phyloP scores from a whole-genome alignment of 2,797 vertebrate genomes.

The Dromococcyx pavoninus region DNA sequence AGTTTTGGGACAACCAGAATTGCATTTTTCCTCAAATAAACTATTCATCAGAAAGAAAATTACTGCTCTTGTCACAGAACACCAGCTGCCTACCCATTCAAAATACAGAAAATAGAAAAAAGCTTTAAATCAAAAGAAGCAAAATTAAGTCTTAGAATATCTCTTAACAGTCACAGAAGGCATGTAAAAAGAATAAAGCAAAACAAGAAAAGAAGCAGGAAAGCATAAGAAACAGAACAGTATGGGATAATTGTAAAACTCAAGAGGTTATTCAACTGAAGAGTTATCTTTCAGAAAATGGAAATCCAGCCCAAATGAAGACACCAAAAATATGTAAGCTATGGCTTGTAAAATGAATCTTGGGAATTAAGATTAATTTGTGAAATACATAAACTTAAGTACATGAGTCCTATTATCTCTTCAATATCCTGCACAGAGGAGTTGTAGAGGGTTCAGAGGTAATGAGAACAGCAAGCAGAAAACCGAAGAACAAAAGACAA shows the following conservation, averaged over 20 bases:
- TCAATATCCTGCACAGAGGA: background rate
- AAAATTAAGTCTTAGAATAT: slow-evolving; percentile 56
- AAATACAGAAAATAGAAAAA: background rate
- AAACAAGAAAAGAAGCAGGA: background rate
- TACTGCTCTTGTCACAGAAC: slow-evolving; percentile 49
- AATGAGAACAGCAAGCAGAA: slow-evolving; percentile 53
- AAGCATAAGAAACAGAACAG: slow-evolving; percentile 43
- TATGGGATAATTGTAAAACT: slow-evolving; percentile 57
- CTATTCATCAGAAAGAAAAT: slow-evolving; percentile 64
- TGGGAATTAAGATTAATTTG: background rate
- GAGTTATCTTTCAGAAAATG: slow-evolving; percentile 58
- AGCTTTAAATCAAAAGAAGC: slow-evolving; percentile 53
- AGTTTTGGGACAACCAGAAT: slow-evolving; percentile 56
- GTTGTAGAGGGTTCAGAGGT: background rate
- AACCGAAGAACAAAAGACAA: slow-evolving; percentile 30
- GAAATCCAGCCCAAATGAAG: slow-evolving; percentile 42
- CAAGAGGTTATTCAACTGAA: slow-evolving; percentile 59
- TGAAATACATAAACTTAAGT: background rate
- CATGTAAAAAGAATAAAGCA: slow-evolving; percentile 36
- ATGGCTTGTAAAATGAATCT: background rate
- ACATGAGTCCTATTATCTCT: background rate
- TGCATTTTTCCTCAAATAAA: slow-evolving; percentile 62
- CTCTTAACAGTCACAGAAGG: slow-evolving; percentile 50
- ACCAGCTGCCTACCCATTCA: slow-evolving; percentile 61
- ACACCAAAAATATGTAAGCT: background rate